These are phyloP conservation scores for Nerophis lumbriciformis DNA, from an alignment of 2,113 vertebrate genomes.

Conservation along the genomic window DNA sequence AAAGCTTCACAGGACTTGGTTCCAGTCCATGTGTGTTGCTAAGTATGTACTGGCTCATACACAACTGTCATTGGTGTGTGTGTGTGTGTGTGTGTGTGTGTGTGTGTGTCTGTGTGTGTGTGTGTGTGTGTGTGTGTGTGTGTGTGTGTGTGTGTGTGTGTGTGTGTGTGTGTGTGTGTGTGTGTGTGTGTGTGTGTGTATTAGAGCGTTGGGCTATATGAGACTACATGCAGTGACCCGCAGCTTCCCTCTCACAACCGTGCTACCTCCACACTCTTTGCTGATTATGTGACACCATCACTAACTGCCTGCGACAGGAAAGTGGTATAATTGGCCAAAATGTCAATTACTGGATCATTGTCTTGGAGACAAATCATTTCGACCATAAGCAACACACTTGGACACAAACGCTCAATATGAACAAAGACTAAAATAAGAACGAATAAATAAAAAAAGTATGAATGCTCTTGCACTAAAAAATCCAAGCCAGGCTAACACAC, in stretches of 20 bases:
- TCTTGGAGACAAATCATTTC: conserved; percentile 36
- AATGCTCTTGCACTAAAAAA: neutral
- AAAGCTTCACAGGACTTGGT: conserved; percentile 17
- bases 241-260: neutral
- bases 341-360: conserved; percentile 56
- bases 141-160: conserved; percentile 5
- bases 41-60: conserved; percentile 21
- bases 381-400: conserved; percentile 30
- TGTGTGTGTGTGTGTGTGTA: conserved; percentile 9
- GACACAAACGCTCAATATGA: neutral
- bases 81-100: neutral
- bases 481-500: neutral
- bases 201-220: conserved; percentile 27
- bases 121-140: neutral
- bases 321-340: conserved; percentile 39
- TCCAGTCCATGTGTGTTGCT: conserved; percentile 14
- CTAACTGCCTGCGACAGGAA: conserved; percentile 46
- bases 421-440: neutral
- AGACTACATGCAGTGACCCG: conserved; percentile 24
- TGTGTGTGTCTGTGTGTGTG: neutral
- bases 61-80: conserved; percentile 41
- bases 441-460: too few species aligned
- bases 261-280: conserved; percentile 24
- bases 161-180: too few species aligned
- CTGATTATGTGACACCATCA: conserved; percentile 39